These are phyloP conservation scores for Scaptodrosophila latifasciaeformis DNA, from an alignment of 2,888 invertebrate species.

Conservation along the genomic window DNA sequence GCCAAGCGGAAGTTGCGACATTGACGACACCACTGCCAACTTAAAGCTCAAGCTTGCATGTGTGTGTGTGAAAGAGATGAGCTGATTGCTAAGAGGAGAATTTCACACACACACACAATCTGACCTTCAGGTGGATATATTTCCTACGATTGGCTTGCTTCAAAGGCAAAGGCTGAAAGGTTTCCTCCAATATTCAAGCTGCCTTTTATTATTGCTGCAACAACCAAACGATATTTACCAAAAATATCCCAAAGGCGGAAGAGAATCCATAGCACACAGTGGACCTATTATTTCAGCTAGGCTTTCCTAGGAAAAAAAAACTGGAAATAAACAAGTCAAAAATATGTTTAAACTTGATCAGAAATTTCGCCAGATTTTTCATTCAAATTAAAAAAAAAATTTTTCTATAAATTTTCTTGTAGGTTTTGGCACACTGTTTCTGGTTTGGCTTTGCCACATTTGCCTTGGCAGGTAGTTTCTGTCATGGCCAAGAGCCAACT, in stretches of 20 bases:
- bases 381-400: too few relatives aligned
- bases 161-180: constrained; percentile 22
- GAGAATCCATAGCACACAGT: too few relatives aligned
- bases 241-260: constrained; percentile 20
- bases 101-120: not conserved
- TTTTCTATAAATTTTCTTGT: too few relatives aligned
- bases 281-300: too few relatives aligned
- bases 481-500: constrained; percentile 21
- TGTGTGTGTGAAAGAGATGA: too few relatives aligned
- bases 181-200: constrained; percentile 39
- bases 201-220: constrained; percentile 27
- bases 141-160: constrained; percentile 3
- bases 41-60: constrained; percentile 1
- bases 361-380: too few relatives aligned
- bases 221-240: constrained; percentile 16
- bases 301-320: too few relatives aligned
- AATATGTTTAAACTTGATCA: too few relatives aligned
- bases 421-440: not conserved
- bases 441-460: constrained; percentile 27
- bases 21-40: constrained; percentile 34
- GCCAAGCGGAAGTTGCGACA: constrained; percentile 49
- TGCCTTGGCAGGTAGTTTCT: not conserved
- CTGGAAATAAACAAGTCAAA: too few relatives aligned
- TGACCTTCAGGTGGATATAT: constrained; percentile 13
- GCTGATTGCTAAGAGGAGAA: not conserved